phyloP scores from a whole-genome alignment of 1,140 invertebrate species.

The Calephelis nemesis region DNA sequence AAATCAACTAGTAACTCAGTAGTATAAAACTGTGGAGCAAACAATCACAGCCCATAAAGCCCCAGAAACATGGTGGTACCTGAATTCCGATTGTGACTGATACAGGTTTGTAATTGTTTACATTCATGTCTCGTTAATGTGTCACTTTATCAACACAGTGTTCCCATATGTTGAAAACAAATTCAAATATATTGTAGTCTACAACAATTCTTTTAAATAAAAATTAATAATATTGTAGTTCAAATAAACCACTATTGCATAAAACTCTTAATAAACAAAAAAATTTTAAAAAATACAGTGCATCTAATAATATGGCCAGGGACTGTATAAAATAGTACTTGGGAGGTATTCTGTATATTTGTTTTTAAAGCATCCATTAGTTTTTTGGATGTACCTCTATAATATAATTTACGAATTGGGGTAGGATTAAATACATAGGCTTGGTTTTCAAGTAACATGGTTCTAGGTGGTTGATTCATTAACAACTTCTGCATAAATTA shows the following conservation, averaged over 20 bases:
- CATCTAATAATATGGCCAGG: slow-evolving; percentile 18
- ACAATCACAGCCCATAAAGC: no score
- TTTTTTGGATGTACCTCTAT: no score
- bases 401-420: no score
- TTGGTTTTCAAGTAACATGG: no score
- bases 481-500: no score
- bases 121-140: neutral
- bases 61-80: no score
- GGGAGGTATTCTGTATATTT: no score
- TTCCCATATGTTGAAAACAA: slow-evolving; percentile 12
- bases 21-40: no score
- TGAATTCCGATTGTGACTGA: slow-evolving; percentile 1
- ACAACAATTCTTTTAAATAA: neutral
- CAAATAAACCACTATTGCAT: neutral
- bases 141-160: slow-evolving; percentile 3
- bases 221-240: slow-evolving; percentile 15
- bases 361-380: no score
- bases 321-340: neutral
- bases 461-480: no score
- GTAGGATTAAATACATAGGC: no score
- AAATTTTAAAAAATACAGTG: slow-evolving; percentile 4
- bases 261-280: neutral
- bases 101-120: slow-evolving; percentile 17
- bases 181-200: neutral
- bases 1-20: no score